Evolutionary conservation across 2,113 vertebrate species (phyloP).

Genomic region (Castor canadensis): DNA sequence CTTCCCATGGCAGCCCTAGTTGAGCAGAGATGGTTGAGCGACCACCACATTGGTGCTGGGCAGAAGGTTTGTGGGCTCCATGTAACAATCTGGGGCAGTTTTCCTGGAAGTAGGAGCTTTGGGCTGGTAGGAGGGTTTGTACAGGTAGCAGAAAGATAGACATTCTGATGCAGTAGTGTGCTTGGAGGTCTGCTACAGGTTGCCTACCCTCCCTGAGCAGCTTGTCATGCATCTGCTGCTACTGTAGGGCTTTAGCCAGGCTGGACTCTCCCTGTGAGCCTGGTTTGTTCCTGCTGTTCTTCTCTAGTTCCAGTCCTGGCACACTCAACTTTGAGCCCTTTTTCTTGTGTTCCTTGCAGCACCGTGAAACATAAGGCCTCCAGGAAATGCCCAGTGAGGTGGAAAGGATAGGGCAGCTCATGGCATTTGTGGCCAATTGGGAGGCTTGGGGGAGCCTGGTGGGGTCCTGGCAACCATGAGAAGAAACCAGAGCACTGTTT

Average conservation of each 20-base stretch:
- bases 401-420: rapidly evolving
- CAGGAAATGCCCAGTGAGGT: not conserved
- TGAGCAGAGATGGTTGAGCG: not conserved
- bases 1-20: too few relatives aligned
- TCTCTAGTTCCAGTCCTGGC: not conserved
- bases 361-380: not conserved
- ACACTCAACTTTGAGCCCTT: not conserved
- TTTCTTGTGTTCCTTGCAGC: not conserved
- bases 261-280: too few relatives aligned
- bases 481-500: not conserved
- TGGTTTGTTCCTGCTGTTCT: not conserved
- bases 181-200: not conserved
- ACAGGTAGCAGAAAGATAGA: not conserved
- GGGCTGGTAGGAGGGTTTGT: not conserved
- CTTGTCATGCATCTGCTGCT: not conserved
- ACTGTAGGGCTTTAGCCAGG: not conserved
- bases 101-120: not conserved
- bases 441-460: not conserved
- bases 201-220: not conserved
- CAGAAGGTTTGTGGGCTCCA: not conserved
- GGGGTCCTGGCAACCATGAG: not conserved
- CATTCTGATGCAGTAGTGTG: not conserved
- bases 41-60: not conserved
- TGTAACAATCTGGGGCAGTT: not conserved
- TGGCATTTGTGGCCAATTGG: not conserved